Percentiles rank a stretch among this genome's conserved stretches.
phyloP scores from a whole-genome alignment of 1,140 invertebrate genomes.

The Polypedilum pembai region DNA sequence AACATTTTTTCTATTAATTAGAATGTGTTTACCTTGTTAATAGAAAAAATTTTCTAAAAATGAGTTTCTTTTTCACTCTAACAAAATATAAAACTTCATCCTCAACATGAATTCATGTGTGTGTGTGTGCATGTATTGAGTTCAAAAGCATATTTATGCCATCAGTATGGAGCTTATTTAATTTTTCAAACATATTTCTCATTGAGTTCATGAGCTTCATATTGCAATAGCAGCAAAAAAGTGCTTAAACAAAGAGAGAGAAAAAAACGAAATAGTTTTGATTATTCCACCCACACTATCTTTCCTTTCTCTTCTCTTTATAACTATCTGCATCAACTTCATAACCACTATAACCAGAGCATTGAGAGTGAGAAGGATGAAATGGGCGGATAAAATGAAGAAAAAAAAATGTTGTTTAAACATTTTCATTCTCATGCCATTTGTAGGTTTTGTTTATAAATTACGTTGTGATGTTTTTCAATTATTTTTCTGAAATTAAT shows the following conservation, averaged over 20 bases:
- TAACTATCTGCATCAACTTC: background rate
- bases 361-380: background rate
- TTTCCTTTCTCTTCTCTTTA: background rate
- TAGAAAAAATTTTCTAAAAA: too few relatives aligned
- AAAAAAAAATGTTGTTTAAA: background rate
- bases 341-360: background rate
- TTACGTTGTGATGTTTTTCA: background rate
- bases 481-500: background rate
- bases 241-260: background rate
- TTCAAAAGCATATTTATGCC: background rate
- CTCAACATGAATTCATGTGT: too few relatives aligned
- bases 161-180: background rate
- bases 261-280: background rate
- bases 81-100: too few relatives aligned
- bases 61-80: too few relatives aligned
- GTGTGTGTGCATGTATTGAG: background rate
- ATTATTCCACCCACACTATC: slow-evolving; percentile 17
- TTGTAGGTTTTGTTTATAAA: background rate
- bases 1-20: too few relatives aligned
- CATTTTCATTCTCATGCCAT: background rate
- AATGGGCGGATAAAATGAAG: background rate
- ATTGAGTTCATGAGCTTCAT: background rate
- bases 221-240: background rate
- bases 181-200: background rate
- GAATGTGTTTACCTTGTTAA: too few relatives aligned